Evolutionary conservation across 2,888 invertebrate genomes (phyloP).

Genomic region (Heliothis peltigera): DNA sequence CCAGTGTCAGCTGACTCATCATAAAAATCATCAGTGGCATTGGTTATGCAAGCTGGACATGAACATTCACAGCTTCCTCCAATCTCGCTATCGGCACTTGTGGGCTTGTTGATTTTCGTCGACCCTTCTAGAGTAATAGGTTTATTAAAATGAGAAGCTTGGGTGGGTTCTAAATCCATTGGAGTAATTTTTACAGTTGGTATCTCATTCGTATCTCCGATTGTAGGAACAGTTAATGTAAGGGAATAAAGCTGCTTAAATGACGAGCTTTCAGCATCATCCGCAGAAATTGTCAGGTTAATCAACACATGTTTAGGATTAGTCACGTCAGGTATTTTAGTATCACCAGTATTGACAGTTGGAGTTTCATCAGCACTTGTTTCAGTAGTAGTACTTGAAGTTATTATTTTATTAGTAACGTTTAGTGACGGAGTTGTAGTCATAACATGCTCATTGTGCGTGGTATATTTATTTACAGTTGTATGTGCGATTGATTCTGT

Average conservation of each 20-base stretch:
- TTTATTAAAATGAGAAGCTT: slow-evolving; percentile 82
- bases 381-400: slow-evolving; percentile 54
- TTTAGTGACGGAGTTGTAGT: slow-evolving; percentile 69
- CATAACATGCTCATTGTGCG: slow-evolving; percentile 75
- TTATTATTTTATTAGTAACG: slow-evolving; percentile 67
- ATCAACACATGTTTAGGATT: slow-evolving; percentile 92
- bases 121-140: slow-evolving; percentile 81
- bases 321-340: slow-evolving; percentile 76
- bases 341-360: slow-evolving; percentile 74
- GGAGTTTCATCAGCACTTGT: slow-evolving; percentile 58
- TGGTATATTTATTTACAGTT: slow-evolving; percentile 68
- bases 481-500: slow-evolving; percentile 51
- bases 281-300: slow-evolving; percentile 95
- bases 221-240: slow-evolving; percentile 94
- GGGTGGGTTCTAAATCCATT: slow-evolving; percentile 81
- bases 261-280: slow-evolving; percentile 83
- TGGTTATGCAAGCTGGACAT: slow-evolving; percentile 91
- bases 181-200: slow-evolving; percentile 90
- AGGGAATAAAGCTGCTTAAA: slow-evolving; percentile 93
- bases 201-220: slow-evolving; percentile 86
- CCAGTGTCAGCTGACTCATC: slow-evolving; percentile 76
- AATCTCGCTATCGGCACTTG: slow-evolving; percentile 73
- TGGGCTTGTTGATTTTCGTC: slow-evolving; percentile 68
- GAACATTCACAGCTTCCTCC: slow-evolving; percentile 94
- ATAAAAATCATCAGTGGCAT: slow-evolving; percentile 79